Conservation (phyloP, 2,797 vertebrate genomes). For the Mycteria americana region DNA sequence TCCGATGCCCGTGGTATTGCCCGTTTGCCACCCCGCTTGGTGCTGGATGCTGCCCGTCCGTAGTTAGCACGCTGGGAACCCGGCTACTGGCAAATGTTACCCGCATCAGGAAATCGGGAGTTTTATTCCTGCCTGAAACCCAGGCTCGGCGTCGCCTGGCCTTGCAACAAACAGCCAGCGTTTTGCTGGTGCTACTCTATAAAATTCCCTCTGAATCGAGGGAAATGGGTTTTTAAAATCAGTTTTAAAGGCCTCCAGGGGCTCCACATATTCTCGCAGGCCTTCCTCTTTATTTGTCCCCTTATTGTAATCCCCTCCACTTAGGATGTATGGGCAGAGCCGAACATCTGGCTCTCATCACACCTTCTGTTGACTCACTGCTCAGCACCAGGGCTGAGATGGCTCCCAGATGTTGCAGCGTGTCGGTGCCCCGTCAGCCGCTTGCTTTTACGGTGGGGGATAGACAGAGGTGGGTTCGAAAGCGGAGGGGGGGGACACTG, state of each 20-base stretch:
- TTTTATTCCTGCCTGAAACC: not conserved
- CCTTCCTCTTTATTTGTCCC: not conserved
- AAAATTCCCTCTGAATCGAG: not conserved
- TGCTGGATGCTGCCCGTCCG: not conserved
- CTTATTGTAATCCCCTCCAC: not conserved
- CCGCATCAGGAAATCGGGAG: not conserved
- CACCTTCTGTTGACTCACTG: not conserved
- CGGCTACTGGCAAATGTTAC: not conserved
- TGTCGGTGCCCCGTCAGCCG: not conserved
- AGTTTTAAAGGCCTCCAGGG: not conserved
- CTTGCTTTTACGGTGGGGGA: not conserved
- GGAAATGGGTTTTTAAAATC: not conserved
- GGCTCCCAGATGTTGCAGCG: conserved; percentile 20
- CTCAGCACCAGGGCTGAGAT: not conserved
- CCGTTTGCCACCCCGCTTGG: rapidly evolving
- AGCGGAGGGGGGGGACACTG: too few relatives aligned
- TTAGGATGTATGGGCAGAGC: not conserved
- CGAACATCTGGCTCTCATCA: conserved; percentile 37
- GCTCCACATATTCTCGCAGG: not conserved
- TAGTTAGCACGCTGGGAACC: rapidly evolving
- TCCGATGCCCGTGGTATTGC: not conserved
- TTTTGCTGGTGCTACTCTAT: not conserved
- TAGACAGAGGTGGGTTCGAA: not conserved
- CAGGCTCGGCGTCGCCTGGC: not conserved
- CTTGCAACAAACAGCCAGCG: not conserved